Conservation (phyloP, 2,113 vertebrate genomes). For the Callithrix jacchus region DNA sequence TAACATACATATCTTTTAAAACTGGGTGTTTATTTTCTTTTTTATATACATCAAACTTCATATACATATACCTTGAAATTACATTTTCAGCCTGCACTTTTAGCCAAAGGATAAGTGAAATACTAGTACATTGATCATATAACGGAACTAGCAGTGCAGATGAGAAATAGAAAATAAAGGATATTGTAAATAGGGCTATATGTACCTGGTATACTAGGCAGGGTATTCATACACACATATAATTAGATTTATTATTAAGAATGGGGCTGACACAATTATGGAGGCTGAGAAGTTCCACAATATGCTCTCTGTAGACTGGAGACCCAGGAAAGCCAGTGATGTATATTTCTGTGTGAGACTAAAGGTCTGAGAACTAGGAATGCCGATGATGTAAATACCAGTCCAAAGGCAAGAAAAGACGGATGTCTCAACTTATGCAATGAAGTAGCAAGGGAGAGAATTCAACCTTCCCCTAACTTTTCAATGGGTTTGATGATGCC, state of each 20-base stretch:
- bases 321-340: neutral
- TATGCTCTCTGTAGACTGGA: neutral
- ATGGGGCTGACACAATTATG: neutral
- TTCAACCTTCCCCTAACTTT: neutral
- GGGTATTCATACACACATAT: neutral
- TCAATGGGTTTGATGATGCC: neutral
- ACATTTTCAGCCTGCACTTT: neutral
- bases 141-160: neutral
- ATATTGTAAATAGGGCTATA: neutral
- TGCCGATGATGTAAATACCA: neutral
- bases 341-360: neutral
- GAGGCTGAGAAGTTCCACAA: neutral
- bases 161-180: neutral
- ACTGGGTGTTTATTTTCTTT: neutral
- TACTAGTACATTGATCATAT: neutral
- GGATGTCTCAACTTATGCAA: neutral
- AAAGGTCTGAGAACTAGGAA: neutral
- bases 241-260: neutral
- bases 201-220: neutral
- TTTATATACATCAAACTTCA: neutral
- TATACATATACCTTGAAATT: neutral
- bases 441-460: neutral
- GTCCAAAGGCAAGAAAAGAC: neutral
- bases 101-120: slow-evolving; percentile 21
- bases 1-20: neutral